Percentiles rank a stretch among this genome's conserved stretches.
These are phyloP conservation scores for Psilopogon haemacephalus DNA, from an alignment of 2,113 vertebrate genomes.

Conservation along the genomic window DNA sequence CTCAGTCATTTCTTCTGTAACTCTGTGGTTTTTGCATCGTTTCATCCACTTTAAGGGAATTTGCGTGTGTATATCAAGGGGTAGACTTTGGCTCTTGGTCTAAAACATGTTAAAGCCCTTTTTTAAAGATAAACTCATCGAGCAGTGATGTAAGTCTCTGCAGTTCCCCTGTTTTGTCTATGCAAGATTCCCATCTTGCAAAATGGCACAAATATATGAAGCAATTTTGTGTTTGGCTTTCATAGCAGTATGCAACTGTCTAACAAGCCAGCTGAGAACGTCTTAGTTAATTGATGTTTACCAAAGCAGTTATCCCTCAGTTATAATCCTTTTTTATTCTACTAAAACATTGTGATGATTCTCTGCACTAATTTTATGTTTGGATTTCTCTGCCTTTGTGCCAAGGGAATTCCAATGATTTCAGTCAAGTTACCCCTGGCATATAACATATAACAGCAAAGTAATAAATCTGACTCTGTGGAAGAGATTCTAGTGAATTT, in stretches of 20 bases:
- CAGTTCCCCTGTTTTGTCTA: background rate
- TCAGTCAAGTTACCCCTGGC: background rate
- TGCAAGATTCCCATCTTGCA: background rate
- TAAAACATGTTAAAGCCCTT: background rate
- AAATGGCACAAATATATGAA: background rate
- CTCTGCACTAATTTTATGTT: background rate
- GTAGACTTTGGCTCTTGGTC: slow-evolving; percentile 16
- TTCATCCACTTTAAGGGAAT: slow-evolving; percentile 36
- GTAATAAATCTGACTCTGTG: background rate
- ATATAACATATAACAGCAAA: background rate
- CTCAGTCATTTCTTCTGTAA: too few species aligned
- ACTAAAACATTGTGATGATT: background rate
- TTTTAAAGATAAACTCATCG: background rate
- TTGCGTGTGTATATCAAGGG: slow-evolving; percentile 19
- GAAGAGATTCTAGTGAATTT: background rate
- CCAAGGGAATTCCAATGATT: background rate
- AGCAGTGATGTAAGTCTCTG: slow-evolving; percentile 9
- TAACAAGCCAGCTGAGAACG: background rate
- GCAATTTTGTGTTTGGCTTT: background rate
- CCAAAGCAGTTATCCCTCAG: background rate
- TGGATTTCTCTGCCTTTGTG: background rate
- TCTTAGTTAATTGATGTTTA: background rate
- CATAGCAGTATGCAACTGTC: background rate
- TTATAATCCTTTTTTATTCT: background rate
- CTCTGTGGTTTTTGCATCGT: too few species aligned